phyloP scores from a whole-genome alignment of 64 coral and sea anemone species.

The Acropora yongei region DNA sequence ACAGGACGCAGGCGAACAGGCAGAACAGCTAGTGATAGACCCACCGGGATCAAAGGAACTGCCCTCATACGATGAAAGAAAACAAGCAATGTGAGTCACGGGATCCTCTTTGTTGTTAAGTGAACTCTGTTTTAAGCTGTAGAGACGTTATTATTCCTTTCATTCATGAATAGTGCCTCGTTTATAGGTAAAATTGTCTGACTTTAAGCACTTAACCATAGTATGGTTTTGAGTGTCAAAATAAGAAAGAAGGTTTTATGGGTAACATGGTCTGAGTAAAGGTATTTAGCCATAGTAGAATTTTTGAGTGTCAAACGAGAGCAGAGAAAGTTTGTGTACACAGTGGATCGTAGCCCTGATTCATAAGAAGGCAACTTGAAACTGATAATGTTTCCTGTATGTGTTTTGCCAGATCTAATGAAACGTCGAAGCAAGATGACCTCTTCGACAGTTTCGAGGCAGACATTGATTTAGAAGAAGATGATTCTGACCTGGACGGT shows the following conservation, averaged over 20 bases:
- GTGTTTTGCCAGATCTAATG: constrained; percentile 13
- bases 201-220: too few species aligned
- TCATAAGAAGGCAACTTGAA: background rate
- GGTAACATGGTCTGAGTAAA: too few species aligned
- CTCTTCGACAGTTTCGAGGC: constrained; percentile 13
- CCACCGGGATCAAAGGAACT: constrained; percentile 9
- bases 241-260: too few species aligned
- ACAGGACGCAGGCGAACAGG: background rate
- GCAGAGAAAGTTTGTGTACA: too few species aligned
- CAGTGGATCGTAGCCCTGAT: too few species aligned
- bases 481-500: background rate
- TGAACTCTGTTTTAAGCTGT: too few species aligned
- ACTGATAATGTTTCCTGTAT: background rate
- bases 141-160: too few species aligned
- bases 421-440: constrained; percentile 64
- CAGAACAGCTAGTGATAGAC: background rate
- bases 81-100: constrained; percentile 23
- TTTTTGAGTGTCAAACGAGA: too few species aligned
- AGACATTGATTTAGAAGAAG: constrained; percentile 51
- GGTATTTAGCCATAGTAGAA: too few species aligned
- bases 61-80: constrained; percentile 20
- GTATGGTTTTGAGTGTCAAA: too few species aligned
- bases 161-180: too few species aligned
- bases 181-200: too few species aligned
- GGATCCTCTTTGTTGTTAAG: background rate